Evolutionary conservation across 2,113 vertebrate genomes (phyloP), one percentile per base, ranked within the genome.

Genomic region (Epinephelus lanceolatus): DNA sequence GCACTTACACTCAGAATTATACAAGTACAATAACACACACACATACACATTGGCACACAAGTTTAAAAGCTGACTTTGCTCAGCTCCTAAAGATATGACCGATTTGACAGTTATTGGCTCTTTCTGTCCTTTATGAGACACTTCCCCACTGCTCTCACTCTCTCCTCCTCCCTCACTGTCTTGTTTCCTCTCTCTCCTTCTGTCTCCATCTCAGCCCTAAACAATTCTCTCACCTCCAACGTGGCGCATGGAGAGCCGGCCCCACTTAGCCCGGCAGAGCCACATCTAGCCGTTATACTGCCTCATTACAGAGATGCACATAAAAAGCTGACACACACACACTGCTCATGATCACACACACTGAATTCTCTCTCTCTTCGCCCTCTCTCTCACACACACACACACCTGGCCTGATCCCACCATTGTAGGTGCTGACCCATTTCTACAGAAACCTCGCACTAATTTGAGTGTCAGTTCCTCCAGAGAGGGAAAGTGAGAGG

Each of bases 381-480:
- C 47, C 15, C 49, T 78, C 21, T 69, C 57, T 11, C 30, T 52
- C 23, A 61, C 76, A 67, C 72, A 61, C 71, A 71, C 83, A 83
- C 81, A 80, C 71, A 80, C 77, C 79, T 87, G 85, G 73, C 80
- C 78, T 86, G 86, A 91, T 90, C 87, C 84, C 67, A 55, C 72
- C 71, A 70, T 83, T 91, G 75, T 88, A 91, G 89, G 92, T 92
- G 91, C 91, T 93, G 92, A 93, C 93, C 92, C 91, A 93, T 87
- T 95, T 94, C 86, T 83, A 68, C 84, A 76, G 81, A 83, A 94
- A 84, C 69, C 88, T 87, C 83, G 42, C 79, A 62, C 91, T 95
- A 91, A 94, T 95, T 94, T 95, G 89, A 92, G 89, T 90, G 88
- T 89, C 87, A 84, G 85, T 80, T 89, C 89, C 91, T 92, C 90